Conservation (phyloP, 1,140 invertebrate genomes). For the Antheraea pernyi region DNA sequence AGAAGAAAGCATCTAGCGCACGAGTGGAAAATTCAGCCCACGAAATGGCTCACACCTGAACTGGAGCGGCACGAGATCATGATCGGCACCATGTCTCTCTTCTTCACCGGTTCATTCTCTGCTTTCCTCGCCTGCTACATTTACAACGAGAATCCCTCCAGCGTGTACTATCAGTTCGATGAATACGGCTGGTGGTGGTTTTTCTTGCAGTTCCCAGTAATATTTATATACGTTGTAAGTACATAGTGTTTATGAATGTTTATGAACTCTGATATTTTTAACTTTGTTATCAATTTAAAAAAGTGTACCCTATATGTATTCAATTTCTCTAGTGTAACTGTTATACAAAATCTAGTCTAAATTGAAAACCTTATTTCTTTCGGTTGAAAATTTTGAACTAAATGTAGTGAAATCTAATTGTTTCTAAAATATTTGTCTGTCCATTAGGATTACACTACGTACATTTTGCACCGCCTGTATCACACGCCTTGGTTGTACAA, state of each 20-base stretch:
- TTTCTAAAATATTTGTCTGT: not conserved
- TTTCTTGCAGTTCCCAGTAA: slow-evolving; percentile 82
- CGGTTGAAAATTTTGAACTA: too few species aligned
- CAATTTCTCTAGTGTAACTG: too few species aligned
- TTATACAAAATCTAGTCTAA: too few species aligned
- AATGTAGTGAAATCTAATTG: too few species aligned
- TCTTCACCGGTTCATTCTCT: slow-evolving; percentile 79
- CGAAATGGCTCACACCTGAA: slow-evolving; percentile 83
- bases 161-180: slow-evolving; percentile 82
- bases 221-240: slow-evolving; percentile 83
- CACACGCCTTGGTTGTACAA: slow-evolving; percentile 86
- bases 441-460: slow-evolving; percentile 84
- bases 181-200: slow-evolving; percentile 85
- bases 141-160: slow-evolving; percentile 83
- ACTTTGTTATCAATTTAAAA: too few species aligned
- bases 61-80: slow-evolving; percentile 85
- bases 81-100: slow-evolving; percentile 81
- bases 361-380: too few species aligned
- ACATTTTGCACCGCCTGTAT: slow-evolving; percentile 84
- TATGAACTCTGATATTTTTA: too few species aligned
- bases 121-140: slow-evolving; percentile 83
- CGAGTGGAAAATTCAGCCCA: slow-evolving; percentile 88
- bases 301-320: too few species aligned
- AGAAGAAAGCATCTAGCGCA: slow-evolving; percentile 79
- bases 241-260: not conserved